phyloP scores from a whole-genome alignment of 35 echinoderm and acorn worm species.

The Lytechinus variegatus region DNA sequence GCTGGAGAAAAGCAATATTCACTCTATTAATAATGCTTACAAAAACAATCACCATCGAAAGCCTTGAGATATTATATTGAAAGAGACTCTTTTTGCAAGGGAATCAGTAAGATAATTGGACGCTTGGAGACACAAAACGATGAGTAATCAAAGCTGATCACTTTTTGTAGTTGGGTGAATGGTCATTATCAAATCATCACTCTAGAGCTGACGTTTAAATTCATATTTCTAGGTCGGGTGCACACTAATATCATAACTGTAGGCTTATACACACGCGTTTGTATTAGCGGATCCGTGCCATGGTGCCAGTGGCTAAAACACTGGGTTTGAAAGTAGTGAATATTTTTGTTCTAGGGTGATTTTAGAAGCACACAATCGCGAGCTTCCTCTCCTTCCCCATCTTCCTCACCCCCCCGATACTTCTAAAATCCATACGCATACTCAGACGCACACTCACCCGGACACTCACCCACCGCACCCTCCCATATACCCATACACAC shows the following conservation, averaged over 20 bases:
- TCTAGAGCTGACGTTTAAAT: not conserved
- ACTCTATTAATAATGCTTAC: not conserved
- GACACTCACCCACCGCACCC: no score
- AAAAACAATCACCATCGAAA: not conserved
- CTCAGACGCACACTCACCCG: no score
- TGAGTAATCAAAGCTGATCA: not conserved
- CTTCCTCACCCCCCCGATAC: no score
- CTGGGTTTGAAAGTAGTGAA: not conserved
- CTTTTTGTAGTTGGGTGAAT: not conserved
- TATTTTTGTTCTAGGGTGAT: not conserved
- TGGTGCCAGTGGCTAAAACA: not conserved
- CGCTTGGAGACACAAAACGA: constrained; percentile 9
- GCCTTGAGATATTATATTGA: not conserved
- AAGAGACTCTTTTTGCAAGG: not conserved
- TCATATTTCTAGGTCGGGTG: not conserved
- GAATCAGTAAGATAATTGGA: not conserved
- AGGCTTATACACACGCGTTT: not conserved
- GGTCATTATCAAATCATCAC: not conserved
- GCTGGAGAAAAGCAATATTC: not conserved
- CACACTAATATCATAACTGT: not conserved
- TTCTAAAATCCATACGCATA: no score
- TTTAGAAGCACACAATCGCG: not conserved
- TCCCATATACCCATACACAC: no score
- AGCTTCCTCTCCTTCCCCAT: not conserved
- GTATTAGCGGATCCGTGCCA: not conserved